These are phyloP conservation scores for Cherax destructor DNA, from an alignment of 1,140 invertebrate genomes.

Conservation along the genomic window DNA sequence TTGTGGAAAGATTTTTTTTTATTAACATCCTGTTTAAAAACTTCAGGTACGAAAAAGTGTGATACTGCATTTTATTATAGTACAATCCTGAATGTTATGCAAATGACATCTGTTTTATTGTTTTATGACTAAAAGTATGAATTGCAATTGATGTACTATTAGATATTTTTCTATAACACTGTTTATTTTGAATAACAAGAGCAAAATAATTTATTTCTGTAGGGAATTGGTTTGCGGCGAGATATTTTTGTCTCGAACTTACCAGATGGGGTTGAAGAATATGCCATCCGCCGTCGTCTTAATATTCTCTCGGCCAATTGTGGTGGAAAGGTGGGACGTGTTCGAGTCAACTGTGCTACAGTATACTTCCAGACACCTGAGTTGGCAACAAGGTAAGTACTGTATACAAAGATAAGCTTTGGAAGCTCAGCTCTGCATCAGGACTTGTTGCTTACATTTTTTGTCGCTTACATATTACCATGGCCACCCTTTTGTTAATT, in stretches of 20 bases:
- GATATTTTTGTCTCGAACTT: constrained; percentile 77
- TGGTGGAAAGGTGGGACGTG: constrained; percentile 84
- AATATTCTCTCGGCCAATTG: constrained; percentile 86
- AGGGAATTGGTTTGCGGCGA: constrained; percentile 33
- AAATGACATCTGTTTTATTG: no score
- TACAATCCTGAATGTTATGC: no score
- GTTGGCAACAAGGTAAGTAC: constrained; percentile 83
- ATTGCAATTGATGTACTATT: no score
- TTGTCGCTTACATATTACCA: no score
- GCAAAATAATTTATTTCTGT: not conserved
- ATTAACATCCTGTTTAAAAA: no score
- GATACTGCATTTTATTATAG: no score
- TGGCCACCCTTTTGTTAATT: no score
- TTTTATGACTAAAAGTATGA: no score
- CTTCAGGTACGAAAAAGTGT: no score
- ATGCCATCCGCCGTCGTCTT: constrained; percentile 80
- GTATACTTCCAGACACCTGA: constrained; percentile 84
- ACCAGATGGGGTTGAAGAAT: constrained; percentile 76
- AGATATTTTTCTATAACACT: no score
- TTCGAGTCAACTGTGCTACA: constrained; percentile 82
- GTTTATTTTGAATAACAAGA: not conserved
- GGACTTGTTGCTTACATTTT: no score
- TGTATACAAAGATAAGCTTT: not conserved
- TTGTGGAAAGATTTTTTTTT: no score
- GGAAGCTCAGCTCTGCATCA: not conserved